Evolutionary conservation across 2,797 vertebrate species (phyloP).

Genomic region (Euphonia xanthogaster): DNA sequence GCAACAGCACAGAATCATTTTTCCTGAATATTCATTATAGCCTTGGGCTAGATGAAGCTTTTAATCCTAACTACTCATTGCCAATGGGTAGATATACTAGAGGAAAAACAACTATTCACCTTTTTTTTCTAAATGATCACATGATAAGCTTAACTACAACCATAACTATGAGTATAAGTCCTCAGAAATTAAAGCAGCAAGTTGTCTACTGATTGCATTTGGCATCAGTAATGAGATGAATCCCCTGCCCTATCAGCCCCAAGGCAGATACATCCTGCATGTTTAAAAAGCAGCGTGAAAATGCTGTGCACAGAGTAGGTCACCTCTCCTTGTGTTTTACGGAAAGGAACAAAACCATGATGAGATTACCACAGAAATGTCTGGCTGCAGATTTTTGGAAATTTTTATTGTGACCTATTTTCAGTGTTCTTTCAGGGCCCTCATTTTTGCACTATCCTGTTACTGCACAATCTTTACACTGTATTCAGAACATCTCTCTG

Average conservation of each 20-base stretch:
- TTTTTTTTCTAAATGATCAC: slow-evolving; percentile 51
- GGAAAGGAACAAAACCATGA: neutral
- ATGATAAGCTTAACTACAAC: slow-evolving; percentile 61
- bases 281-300: neutral
- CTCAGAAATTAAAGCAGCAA: slow-evolving; percentile 61
- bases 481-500: neutral
- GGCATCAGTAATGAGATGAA: slow-evolving; percentile 48
- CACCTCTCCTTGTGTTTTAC: neutral
- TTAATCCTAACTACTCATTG: slow-evolving; percentile 65
- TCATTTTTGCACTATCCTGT: neutral
- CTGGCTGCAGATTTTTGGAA: neutral
- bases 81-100: slow-evolving; percentile 52
- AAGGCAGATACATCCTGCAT: slow-evolving; percentile 12
- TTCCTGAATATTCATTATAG: slow-evolving; percentile 67
- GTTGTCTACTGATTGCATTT: slow-evolving; percentile 49
- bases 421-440: neutral
- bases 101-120: slow-evolving; percentile 60
- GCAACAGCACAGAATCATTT: slow-evolving; percentile 41
- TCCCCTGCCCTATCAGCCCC: neutral
- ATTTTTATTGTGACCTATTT: neutral
- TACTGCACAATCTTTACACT: neutral
- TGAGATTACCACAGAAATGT: neutral
- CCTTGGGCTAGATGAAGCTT: slow-evolving; percentile 57
- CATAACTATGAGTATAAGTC: slow-evolving; percentile 17
- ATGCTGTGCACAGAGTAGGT: neutral